Conservation (phyloP, 2,888 invertebrate species). For the Deilephila porcellus region DNA sequence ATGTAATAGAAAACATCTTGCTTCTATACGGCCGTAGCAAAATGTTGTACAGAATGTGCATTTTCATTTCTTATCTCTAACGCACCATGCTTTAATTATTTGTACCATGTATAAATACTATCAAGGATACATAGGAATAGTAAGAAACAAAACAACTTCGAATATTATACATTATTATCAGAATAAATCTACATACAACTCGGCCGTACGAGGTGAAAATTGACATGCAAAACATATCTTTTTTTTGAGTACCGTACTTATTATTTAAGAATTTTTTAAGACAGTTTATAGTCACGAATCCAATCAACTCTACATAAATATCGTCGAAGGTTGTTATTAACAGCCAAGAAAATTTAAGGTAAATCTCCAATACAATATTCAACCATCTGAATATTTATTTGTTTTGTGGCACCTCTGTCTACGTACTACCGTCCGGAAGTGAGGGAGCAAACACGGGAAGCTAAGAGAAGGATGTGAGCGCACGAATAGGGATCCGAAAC, state of each 20-base stretch:
- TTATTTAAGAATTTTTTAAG: too few species aligned
- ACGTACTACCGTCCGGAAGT: slow-evolving; percentile 39
- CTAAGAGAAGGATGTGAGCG: slow-evolving; percentile 34
- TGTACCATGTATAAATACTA: too few species aligned
- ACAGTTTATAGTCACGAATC: too few species aligned
- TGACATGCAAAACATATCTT: too few species aligned
- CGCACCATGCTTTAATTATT: too few species aligned
- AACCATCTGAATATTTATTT: slow-evolving; percentile 28
- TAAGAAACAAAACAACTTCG: too few species aligned
- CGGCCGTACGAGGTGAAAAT: too few species aligned
- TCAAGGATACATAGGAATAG: too few species aligned
- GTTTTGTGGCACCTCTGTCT: slow-evolving; percentile 17
- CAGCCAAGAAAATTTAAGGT: not conserved
- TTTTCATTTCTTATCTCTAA: not conserved
- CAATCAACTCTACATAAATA: too few species aligned
- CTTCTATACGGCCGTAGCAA: slow-evolving; percentile 37
- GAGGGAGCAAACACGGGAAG: slow-evolving; percentile 51
- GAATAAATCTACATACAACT: not conserved
- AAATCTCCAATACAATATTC: not conserved
- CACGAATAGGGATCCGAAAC: slow-evolving; percentile 22
- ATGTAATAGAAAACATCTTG: slow-evolving; percentile 70
- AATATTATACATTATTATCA: too few species aligned
- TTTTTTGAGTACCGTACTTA: too few species aligned
- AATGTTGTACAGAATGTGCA: slow-evolving; percentile 15
- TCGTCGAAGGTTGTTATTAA: too few species aligned